Percentiles rank a stretch among this genome's conserved stretches.
phyloP scores from a whole-genome alignment of 2,797 vertebrate genomes.

The Gymnodraco acuticeps region DNA sequence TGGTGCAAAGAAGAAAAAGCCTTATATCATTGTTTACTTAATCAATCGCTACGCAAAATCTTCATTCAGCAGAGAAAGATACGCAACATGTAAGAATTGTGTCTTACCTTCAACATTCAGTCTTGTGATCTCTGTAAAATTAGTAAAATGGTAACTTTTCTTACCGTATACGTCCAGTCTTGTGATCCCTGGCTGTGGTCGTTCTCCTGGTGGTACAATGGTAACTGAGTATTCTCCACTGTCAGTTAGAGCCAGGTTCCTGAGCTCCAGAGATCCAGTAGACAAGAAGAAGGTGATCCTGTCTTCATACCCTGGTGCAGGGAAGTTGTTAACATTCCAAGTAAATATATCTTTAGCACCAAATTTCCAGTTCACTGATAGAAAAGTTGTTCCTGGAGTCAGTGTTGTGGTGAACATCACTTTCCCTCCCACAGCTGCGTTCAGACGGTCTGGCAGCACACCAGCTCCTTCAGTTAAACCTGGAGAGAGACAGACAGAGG shows the following conservation, averaged over 20 bases:
- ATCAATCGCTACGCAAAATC: too few relatives aligned
- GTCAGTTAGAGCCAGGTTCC: constrained; percentile 45
- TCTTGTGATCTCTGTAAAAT: too few relatives aligned
- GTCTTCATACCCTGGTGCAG: constrained; percentile 11
- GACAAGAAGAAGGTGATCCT: constrained; percentile 52
- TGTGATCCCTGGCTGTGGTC: fast-evolving
- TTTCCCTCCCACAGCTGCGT: constrained; percentile 33
- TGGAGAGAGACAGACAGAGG: constrained; percentile 20
- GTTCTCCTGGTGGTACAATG: too few relatives aligned
- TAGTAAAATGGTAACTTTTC: too few relatives aligned
- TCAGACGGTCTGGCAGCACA: constrained; percentile 37
- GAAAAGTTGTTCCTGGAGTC: neutral
- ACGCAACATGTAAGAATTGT: too few relatives aligned
- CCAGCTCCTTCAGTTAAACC: constrained; percentile 33
- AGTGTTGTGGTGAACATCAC: constrained; percentile 49
- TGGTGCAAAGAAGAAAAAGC: too few relatives aligned
- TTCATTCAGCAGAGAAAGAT: too few relatives aligned
- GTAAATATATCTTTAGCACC: too few relatives aligned
- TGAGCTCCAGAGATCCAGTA: constrained; percentile 70
- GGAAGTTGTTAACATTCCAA: neutral
- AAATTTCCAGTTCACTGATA: too few relatives aligned
- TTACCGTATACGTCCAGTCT: too few relatives aligned
- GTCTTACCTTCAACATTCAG: too few relatives aligned
- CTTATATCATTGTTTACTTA: too few relatives aligned
- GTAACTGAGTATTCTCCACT: constrained; percentile 35